Evolutionary conservation across 2,888 invertebrate species (phyloP), one percentile per base, ranked within the genome.

Genomic region (Apomyelois bistriatella): DNA sequence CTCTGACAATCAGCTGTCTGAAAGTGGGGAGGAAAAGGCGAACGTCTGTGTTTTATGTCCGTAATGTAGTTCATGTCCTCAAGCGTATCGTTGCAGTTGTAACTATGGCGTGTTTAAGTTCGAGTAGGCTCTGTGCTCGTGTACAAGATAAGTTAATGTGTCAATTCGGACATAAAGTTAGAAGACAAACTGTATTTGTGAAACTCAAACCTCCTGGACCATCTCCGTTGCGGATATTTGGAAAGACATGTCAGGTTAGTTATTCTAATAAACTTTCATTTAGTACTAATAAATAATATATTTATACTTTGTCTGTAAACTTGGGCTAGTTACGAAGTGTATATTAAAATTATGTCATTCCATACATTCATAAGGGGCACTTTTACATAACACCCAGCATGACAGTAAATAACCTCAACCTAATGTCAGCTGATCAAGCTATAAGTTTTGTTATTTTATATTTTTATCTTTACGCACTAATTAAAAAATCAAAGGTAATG

Each of bases 71-170:
- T 82, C 83, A 88, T 85, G 85, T 91, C 79, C 81, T 85, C 84
- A 81, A 90, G 87, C 88, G 86, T 85, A 87, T 92, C 92, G 93
- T 92, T 93, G 92, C 93, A 92, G 93, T 94, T 92, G 92, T 92
- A 91, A 93, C 93, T 92, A 95, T 95, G 95, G 95, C 95, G 93
- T 94, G 94, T 93, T 92, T 94, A 93, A 94, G 94, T 92, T 93
- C 94, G 91, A 93, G 94, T 92, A 93, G 94, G 92, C 92, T 95
- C 89, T 95, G 94, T 94, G 94, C 93, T 92, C 94, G 94, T 91
- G 94, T 94, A 85, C 92, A 92, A 82, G 94, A 94, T 92, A 94
- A 94, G 93, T 91, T 91, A 84, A 90, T 95, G 94, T 95, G 94
- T 93, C 94, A 94, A 92, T 94, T 94, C 84, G 93, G 94, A 91